Evolutionary conservation across 2,888 invertebrate species (phyloP).

Genomic region (Ceraclea dissimilis): DNA sequence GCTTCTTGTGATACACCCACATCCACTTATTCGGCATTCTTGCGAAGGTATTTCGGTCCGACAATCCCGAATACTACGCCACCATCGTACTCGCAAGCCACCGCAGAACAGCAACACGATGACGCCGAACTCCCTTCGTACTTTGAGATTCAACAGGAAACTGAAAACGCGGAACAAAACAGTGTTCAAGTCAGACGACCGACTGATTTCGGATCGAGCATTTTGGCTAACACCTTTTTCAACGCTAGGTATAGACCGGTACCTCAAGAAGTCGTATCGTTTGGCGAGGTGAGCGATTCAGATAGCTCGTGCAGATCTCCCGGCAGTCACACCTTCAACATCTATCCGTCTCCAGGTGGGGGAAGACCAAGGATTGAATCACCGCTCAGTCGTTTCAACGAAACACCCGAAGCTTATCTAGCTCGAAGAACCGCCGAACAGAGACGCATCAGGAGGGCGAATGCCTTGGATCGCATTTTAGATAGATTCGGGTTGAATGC

Average conservation of each 20-base stretch:
- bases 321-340: conserved; percentile 20
- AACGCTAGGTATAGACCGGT: conserved; percentile 38
- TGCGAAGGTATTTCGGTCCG: neutral
- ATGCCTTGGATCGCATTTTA: conserved; percentile 29
- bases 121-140: conserved; percentile 10
- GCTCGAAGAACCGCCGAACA: conserved; percentile 16
- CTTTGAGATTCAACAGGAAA: conserved; percentile 11
- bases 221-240: conserved; percentile 39
- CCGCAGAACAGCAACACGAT: neutral
- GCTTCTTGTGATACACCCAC: neutral
- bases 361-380: conserved; percentile 9
- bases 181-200: conserved; percentile 16
- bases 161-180: neutral
- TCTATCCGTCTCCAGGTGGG: conserved; percentile 8
- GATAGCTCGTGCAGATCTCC: conserved; percentile 23
- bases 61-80: neutral
- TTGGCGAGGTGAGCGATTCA: conserved; percentile 22
- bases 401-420: conserved; percentile 16
- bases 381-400: conserved; percentile 14
- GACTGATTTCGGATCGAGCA: conserved; percentile 32
- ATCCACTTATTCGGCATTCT: neutral
- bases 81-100: neutral
- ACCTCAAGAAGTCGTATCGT: conserved; percentile 14
- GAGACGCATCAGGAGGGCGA: conserved; percentile 20
- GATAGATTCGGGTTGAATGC: conserved; percentile 31